Conservation (phyloP, 2,888 invertebrate genomes). For the Lissonota sp. region DNA sequence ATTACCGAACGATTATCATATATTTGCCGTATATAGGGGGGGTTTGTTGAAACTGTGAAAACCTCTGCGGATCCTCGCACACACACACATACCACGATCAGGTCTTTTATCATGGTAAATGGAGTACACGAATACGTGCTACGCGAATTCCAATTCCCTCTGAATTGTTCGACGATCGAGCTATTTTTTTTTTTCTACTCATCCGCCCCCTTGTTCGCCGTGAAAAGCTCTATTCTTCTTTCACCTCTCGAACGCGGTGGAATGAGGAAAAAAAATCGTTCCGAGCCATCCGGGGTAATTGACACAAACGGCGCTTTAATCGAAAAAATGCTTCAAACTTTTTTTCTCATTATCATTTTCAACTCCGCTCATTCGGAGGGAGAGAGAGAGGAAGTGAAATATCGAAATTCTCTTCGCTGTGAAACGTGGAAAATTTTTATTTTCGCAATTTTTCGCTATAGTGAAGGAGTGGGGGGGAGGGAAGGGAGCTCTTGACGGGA, state of each 20-base stretch:
- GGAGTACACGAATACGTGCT: constrained; percentile 12
- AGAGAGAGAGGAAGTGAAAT: not conserved
- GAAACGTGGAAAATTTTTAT: not conserved
- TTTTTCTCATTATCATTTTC: constrained; percentile 1
- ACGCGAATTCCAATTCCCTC: constrained; percentile 19
- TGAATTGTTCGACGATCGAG: constrained; percentile 21
- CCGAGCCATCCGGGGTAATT: not conserved
- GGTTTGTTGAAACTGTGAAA: not conserved
- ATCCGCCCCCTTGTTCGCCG: not conserved
- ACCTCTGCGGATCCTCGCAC: constrained; percentile 5
- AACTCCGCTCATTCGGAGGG: not conserved
- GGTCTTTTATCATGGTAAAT: constrained; percentile 46
- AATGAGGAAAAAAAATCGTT: not conserved
- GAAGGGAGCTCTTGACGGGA: constrained; percentile 8
- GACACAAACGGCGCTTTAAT: constrained; percentile 11
- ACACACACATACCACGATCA: constrained; percentile 5
- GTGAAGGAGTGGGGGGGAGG: not conserved
- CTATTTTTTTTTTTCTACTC: not conserved
- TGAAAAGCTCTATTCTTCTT: not conserved
- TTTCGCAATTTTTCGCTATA: not conserved
- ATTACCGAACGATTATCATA: constrained; percentile 55
- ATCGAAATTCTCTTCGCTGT: not conserved
- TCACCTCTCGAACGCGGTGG: not conserved
- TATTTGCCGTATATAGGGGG: constrained; percentile 28
- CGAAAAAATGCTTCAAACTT: not conserved